Evolutionary conservation across 92 coral and sea anemone species (phyloP), one percentile per base, ranked within the genome.

Genomic region (Porites divaricata): DNA sequence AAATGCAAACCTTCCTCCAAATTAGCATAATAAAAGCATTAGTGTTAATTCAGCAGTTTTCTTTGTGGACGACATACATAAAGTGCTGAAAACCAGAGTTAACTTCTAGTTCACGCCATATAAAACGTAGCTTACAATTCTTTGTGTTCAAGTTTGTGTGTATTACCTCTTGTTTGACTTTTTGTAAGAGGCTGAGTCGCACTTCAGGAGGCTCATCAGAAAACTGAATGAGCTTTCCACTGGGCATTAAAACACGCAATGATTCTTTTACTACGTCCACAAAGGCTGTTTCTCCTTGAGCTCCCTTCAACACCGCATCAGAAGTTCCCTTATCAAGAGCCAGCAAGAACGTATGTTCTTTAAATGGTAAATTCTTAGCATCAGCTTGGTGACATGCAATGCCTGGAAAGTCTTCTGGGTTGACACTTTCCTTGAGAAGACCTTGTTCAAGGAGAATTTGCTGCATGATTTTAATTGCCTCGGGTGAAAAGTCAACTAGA

Each of bases 281-380:
- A 59, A 89, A 94, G 52, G 84, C 89, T 5, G 41, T 59, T 73
- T 94, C 95, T 67, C 93, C 98, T 2, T 84, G 63, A 5, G 63
- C 66, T 20, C 96, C 90, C 76, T 94, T 84, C 53, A 92, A 63
- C 69, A 91, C 91, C 51, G 98, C 95, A 84, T 94, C 93, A 20
- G 90, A 83, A 26, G 98, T 94, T n/a, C 98, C 98, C 77, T 94
- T 94, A 76, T 94, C 98, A 10, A 94, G 28, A 65, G 76, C 87
- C 20, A 92, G 52, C 35, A 90, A 67, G 75, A 94, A 94, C 22
- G 78, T 52, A 28, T 23, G 80, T 5, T 90, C 88, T 6, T 56
- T 57, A 67, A 94, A 93, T 1, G 95, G 95, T 69, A 93, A 88
- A 45, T 71, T 41, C 28, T 81, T 87, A 11, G 79, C 91, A 79